Base-by-base conservation (phyloP, 2,797 vertebrate species). In the Fistularia commersonii region DNA sequence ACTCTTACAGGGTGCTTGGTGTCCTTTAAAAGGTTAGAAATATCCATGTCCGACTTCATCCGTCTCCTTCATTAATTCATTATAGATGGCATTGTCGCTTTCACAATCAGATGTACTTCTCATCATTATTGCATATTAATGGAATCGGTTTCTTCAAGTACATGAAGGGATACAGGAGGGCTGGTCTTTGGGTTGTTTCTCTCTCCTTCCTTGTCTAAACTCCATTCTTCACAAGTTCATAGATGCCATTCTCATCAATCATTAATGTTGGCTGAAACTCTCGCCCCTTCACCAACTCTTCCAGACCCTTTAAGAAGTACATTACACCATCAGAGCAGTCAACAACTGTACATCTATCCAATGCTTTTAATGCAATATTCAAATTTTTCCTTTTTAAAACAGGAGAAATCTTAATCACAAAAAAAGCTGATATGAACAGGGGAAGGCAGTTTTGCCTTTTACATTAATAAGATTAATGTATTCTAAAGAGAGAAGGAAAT, bases 211-310 rank as follows among this genome's bases (percentile, higher is more conserved):
- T 90, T 89, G 50, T 32, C 57, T 82, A 96, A 60, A 95, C 33
- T 11, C 95, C 95, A 0, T 98, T 98, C 84, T 92, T 94, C 87
- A 95, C 93, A 66, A 92, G 73, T 75, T 97, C 88, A 0, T 92
- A 93, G 73, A 91, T 79, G 15, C 96, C 95, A 0, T 46, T 80
- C 66, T 90, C 82, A 0, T 97, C 90, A 0, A 99, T 95, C 65
- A 90, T 84, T 74, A 99, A 76, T 0, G 92, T 89, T 0, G 95
- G 70, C 0, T 87, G 90, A 53, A 99, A 95, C 70, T 93, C 94
- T 46, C 49, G 83, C 37, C 82, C 90, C 32, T 88, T 90, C 81
- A 98, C 94, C 0, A 92, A 72, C 41, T 83, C 69, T 58, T 95
- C 94, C 61, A 99, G 84, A 1, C 92, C 96, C 97, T 98, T 59